Evolutionary conservation across 2,113 vertebrate genomes (phyloP).

Genomic region (Clupea harengus): DNA sequence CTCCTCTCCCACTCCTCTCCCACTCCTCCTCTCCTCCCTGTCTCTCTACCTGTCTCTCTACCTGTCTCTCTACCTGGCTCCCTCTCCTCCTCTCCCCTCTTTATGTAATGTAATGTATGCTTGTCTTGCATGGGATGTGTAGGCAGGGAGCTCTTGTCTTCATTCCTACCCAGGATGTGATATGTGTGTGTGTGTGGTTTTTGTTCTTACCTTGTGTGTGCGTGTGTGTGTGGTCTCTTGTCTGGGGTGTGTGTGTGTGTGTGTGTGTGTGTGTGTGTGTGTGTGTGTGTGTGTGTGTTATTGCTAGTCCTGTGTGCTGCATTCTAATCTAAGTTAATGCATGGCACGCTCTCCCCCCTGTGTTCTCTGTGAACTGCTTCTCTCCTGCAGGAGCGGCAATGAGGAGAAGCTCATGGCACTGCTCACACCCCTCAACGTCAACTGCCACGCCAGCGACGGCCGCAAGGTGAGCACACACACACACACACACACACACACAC

Average conservation of each 20-base stretch:
- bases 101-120: not conserved
- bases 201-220: slow-evolving; percentile 40
- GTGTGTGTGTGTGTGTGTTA: not conserved
- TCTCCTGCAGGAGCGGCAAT: slow-evolving; percentile 88
- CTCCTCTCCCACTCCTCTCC: not conserved
- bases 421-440: slow-evolving; percentile 97
- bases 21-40: not conserved
- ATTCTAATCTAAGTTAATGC: not conserved
- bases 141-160: not conserved
- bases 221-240: slow-evolving; percentile 1
- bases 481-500: no score
- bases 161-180: not conserved
- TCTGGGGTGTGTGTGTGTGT: not conserved
- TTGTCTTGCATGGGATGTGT: not conserved
- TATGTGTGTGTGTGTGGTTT: slow-evolving; percentile 25
- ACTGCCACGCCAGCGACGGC: slow-evolving; percentile 97
- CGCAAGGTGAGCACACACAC: slow-evolving; percentile 83
- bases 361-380: not conserved
- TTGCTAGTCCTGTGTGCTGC: not conserved
- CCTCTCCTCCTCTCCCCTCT: not conserved
- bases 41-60: not conserved
- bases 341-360: not conserved
- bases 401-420: slow-evolving; percentile 99
- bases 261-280: not conserved
- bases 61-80: not conserved